Evolutionary conservation across 2,888 invertebrate species (phyloP).

Genomic region (Synanthedon andrenaeformis): DNA sequence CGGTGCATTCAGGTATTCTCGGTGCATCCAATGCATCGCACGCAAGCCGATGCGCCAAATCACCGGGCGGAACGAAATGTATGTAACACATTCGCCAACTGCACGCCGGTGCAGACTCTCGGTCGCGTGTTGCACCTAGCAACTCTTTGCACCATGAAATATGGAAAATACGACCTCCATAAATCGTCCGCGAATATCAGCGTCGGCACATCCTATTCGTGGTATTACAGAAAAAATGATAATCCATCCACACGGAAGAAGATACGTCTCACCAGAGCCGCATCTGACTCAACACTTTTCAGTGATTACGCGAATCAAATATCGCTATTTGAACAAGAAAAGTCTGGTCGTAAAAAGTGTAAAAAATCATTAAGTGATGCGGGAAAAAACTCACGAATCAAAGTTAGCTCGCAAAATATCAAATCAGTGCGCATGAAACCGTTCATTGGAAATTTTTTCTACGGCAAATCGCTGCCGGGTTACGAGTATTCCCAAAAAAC

Average conservation of each 20-base stretch:
- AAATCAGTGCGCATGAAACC: constrained; percentile 58
- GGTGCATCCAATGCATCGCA: constrained; percentile 38
- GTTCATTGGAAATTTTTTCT: constrained; percentile 61
- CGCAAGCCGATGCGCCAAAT: constrained; percentile 25
- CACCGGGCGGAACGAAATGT: constrained; percentile 50
- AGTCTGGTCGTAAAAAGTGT: constrained; percentile 36
- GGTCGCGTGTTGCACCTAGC: constrained; percentile 39
- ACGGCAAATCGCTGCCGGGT: constrained; percentile 55
- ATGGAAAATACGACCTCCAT: constrained; percentile 66
- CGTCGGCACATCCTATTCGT: constrained; percentile 62
- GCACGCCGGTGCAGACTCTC: constrained; percentile 41
- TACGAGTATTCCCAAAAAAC: constrained; percentile 43
- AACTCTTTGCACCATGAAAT: constrained; percentile 52
- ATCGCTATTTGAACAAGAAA: constrained; percentile 52
- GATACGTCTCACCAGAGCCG: constrained; percentile 40
- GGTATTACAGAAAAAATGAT: constrained; percentile 63
- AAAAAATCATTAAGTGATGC: constrained; percentile 54
- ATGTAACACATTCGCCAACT: constrained; percentile 37
- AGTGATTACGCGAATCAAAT: constrained; percentile 66
- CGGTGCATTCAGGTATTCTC: constrained; percentile 26
- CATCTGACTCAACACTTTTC: constrained; percentile 64
- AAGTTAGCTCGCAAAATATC: constrained; percentile 41
- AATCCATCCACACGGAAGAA: constrained; percentile 40
- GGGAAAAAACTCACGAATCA: constrained; percentile 44
- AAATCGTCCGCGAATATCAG: constrained; percentile 59